phyloP scores from a whole-genome alignment of 2,797 vertebrate genomes.

The Halcyon leucocephala region DNA sequence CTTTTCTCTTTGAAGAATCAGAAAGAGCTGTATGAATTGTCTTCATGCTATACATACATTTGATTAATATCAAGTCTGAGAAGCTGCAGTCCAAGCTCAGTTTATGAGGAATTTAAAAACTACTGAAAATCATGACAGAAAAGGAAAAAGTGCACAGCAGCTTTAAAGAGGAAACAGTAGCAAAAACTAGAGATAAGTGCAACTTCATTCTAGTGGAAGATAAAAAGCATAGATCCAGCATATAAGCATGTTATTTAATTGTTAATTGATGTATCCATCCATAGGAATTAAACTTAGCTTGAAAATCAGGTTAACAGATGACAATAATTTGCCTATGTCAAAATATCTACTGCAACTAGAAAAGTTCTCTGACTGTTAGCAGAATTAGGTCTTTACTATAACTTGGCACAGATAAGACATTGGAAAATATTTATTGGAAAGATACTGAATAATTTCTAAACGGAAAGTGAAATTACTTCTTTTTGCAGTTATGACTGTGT shows the following conservation, averaged over 20 bases:
- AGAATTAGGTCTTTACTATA: not conserved
- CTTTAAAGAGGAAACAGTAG: not conserved
- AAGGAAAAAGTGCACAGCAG: not conserved
- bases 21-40: not conserved
- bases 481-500: not conserved
- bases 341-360: not conserved
- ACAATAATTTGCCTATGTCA: not conserved
- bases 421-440: not conserved
- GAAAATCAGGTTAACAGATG: not conserved
- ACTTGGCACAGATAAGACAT: not conserved
- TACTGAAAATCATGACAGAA: not conserved
- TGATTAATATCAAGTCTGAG: not conserved
- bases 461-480: rapidly evolving
- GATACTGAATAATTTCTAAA: not conserved
- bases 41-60: not conserved
- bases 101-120: not conserved
- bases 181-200: not conserved
- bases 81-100: not conserved
- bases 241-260: not conserved
- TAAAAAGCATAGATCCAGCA: not conserved
- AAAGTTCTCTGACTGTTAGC: not conserved
- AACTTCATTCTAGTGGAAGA: not conserved
- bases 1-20: not conserved
- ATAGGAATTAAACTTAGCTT: not conserved
- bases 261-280: not conserved